Evolutionary conservation across 2,888 invertebrate genomes (phyloP), one percentile per base, ranked within the genome.

Genomic region (Copidosoma aretas): DNA sequence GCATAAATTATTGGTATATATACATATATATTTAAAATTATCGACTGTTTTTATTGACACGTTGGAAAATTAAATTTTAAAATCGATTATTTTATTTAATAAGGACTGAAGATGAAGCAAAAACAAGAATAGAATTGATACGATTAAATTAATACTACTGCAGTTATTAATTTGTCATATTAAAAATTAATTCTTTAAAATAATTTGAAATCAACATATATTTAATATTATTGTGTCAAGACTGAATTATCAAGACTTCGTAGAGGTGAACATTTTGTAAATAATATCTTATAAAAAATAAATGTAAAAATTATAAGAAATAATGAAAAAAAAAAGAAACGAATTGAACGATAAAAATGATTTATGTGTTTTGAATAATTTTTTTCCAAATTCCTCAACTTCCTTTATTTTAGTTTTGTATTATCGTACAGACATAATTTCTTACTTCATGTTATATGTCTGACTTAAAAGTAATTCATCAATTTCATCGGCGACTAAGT

Each of bases 221-320:
- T 56, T 56, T 72, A 67, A 72, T 62, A 72, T 68, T 77, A 78
- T 79, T 79, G 77, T 79, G 76, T 79, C 78, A 81, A 81, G 81
- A 81, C 81, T 81, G 81, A 81, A 75, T 78, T 78, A 79, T 78
- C 75, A 79, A 80, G 79, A 80, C 78, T 80, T 79, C 72, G 77
- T 80, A 78, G 74, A 76, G 77, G 73, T 77, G 79, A 78, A 79
- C 80, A 80, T 81, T 81, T 81, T 81, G 78, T 81, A 79, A 81
- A 81, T 81, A 81, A 76, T 77, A 75, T 25, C 77, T 80, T 77
- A 77, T 76, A 75, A 64, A 67, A 57, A 72, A 77, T 75, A 74
- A 78, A 78, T 73, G 77, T 79, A 77, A 32, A 32, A 32, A 32
- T 32, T 79, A 77, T 80, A 12, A 80, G 74, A 76, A 74, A 77